Conservation (phyloP, 2,797 vertebrate genomes). For the Lates japonicus region DNA sequence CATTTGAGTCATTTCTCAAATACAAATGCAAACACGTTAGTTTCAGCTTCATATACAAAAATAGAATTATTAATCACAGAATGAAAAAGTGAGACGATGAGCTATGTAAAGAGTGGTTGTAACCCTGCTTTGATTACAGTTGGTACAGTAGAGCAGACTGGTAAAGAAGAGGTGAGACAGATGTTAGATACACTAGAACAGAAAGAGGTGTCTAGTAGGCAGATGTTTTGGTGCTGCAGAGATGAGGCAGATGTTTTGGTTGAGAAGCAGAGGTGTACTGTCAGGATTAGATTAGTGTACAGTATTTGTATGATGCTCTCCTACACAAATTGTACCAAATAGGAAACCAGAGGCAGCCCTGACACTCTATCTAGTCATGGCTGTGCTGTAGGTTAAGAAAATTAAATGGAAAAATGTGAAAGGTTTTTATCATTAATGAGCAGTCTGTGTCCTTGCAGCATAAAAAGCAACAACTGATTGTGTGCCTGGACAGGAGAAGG, state of each 20-base stretch:
- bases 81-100: background rate
- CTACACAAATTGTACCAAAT: background rate
- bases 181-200: background rate
- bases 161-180: background rate
- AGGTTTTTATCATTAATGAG: background rate
- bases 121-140: background rate
- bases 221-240: background rate
- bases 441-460: slow-evolving; percentile 9
- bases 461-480: slow-evolving; percentile 21
- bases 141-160: background rate
- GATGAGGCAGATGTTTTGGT: background rate
- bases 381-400: background rate
- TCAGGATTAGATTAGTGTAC: background rate
- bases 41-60: background rate
- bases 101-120: background rate
- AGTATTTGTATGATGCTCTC: background rate
- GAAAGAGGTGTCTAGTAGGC: background rate
- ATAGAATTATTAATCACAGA: background rate
- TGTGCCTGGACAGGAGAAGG: slow-evolving; percentile 21
- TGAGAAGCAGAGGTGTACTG: background rate
- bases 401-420: background rate
- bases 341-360: background rate
- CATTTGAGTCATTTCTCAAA: background rate
- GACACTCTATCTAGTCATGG: background rate
- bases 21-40: background rate